Evolutionary conservation across 2,888 invertebrate genomes (phyloP), one percentile per base, ranked within the genome.

Genomic region (Therioaphis trifolii): DNA sequence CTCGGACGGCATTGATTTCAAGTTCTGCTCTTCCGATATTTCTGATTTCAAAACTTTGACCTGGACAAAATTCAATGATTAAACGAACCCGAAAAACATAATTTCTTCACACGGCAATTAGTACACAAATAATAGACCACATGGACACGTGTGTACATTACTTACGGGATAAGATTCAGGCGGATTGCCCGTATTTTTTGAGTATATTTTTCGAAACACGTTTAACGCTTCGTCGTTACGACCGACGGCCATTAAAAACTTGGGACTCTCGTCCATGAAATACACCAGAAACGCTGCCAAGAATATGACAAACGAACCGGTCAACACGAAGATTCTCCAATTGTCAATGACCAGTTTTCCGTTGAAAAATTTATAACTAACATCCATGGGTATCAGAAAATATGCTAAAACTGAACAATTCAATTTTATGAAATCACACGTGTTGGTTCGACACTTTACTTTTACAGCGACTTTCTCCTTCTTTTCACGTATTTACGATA

Each of bases 201-300:
- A 87, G 87, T 93, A 95, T 35, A 95, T 93, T 86, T 87, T 90
- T 85, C 89, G 89, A 86, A 94, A 92, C 4, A 94, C 90, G 4
- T 89, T 87, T 86, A 94, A 87, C 0, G 94, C 94, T 87, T 93
- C 92, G 14, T 92, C 90, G 85, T 92, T 92, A 68, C 91, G 89
- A 0, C 93, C 93, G 69, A 92, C 90, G 0, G 93, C 91, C 91
- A 94, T 92, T 4, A 94, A 89, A 88, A 93, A 95, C 88, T 94
- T 94, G 7, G 95, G 95, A 87, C 94, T 95, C 88, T 95, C 95
- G 0, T 94, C 89, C 68, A 87, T 94, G 84, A 93, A 89, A 85
- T 91, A 90, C 85, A 92, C 89, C 77, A 92, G 89, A 0, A 91
- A 89, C 49, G 92, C 85, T 0, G 93, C 93, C 11, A 94, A 92